Evolutionary conservation across 2,113 vertebrate genomes (phyloP).

Genomic region (Dipodomys stephensi): DNA sequence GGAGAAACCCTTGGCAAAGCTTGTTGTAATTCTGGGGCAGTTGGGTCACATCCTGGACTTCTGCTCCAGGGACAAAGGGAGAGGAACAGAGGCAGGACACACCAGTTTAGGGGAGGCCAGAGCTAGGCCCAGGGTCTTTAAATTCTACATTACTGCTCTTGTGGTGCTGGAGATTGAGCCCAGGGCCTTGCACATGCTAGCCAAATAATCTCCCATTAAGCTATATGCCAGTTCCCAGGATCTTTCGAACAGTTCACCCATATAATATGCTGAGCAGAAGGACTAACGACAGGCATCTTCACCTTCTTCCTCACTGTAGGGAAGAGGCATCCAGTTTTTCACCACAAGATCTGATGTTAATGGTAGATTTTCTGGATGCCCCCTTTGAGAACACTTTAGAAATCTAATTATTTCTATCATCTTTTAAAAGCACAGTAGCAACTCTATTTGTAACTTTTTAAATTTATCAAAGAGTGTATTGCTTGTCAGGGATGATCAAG

Average conservation of each 20-base stretch:
- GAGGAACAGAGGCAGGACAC: not conserved
- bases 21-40: no score
- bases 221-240: not conserved
- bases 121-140: no score
- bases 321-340: not conserved
- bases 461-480: not conserved
- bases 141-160: no score
- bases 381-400: not conserved
- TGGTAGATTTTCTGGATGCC: not conserved
- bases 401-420: not conserved
- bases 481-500: not conserved
- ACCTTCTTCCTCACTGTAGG: not conserved
- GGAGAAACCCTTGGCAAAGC: not conserved
- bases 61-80: not conserved
- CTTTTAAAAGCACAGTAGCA: not conserved
- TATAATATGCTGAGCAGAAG: no score
- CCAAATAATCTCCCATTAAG: not conserved
- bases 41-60: not conserved
- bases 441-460: not conserved
- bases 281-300: not conserved
- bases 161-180: not conserved
- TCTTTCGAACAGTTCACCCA: not conserved
- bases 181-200: not conserved
- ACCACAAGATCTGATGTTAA: not conserved
- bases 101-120: not conserved